A percentile compares a stretch with the other conserved stretches of the same genome.
These are phyloP conservation scores for Muscicapa striata DNA, from an alignment of 2,797 vertebrate genomes.

Conservation along the genomic window DNA sequence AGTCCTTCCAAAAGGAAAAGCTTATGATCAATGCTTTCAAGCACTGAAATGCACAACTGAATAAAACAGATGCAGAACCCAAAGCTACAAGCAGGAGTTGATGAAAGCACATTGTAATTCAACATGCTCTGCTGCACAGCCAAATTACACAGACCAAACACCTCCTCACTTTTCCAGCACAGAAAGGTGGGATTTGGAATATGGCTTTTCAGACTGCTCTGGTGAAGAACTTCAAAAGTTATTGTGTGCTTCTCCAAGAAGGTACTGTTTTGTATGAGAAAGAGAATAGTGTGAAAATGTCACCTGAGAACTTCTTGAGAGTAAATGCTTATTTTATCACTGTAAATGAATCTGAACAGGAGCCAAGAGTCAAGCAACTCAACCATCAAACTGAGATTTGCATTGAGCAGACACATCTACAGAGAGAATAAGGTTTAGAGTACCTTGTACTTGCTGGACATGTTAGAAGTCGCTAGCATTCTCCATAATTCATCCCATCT, in stretches of 20 bases:
- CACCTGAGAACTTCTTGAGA: neutral
- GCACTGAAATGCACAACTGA: slow-evolving; percentile 57
- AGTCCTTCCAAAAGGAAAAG: neutral
- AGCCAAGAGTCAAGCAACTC: neutral
- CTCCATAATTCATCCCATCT: neutral
- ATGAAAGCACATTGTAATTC: slow-evolving; percentile 76
- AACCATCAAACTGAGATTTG: neutral
- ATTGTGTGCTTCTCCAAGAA: neutral
- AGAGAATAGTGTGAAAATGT: neutral
- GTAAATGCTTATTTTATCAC: neutral
- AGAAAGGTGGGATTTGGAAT: neutral
- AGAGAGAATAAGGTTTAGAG: neutral
- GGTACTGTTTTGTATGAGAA: neutral
- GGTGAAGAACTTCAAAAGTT: neutral
- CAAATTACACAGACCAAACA: slow-evolving; percentile 48
- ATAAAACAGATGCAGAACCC: slow-evolving; percentile 61
- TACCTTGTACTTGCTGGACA: neutral
- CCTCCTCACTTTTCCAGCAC: slow-evolving; percentile 43
- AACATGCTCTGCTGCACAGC: slow-evolving; percentile 47
- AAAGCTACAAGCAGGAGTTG: slow-evolving; percentile 71
- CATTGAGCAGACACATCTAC: neutral
- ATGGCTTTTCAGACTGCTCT: neutral
- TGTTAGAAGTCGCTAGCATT: neutral
- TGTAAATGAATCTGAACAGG: neutral
- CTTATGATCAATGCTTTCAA: slow-evolving; percentile 40